These are phyloP conservation scores for Escarpia spicata DNA, from an alignment of 2,888 invertebrate genomes.

Conservation along the genomic window DNA sequence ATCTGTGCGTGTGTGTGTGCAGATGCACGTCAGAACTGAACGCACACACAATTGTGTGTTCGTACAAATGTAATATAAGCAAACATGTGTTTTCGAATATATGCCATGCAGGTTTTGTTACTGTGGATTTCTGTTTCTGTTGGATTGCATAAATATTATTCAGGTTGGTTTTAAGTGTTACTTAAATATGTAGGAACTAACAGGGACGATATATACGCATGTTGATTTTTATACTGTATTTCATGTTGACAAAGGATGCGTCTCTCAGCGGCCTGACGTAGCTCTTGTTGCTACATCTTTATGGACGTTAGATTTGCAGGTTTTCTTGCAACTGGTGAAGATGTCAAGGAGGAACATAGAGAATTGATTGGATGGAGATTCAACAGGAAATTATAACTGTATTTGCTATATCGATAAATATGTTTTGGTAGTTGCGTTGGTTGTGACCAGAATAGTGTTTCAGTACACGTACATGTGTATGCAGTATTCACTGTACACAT, in stretches of 20 bases:
- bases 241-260: background rate
- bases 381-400: background rate
- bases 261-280: background rate
- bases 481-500: background rate
- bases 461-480: background rate
- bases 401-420: background rate
- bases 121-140: conserved; percentile 1
- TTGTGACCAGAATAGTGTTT: background rate
- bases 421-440: background rate
- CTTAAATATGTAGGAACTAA: background rate
- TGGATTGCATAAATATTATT: conserved; percentile 13
- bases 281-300: background rate
- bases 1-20: background rate
- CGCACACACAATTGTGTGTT: background rate
- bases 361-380: background rate
- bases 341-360: background rate
- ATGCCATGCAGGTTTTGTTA: background rate
- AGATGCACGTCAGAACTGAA: background rate
- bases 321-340: background rate
- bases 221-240: conserved; percentile 16
- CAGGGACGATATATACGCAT: background rate
- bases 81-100: background rate
- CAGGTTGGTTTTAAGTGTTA: conserved; percentile 6
- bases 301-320: background rate
- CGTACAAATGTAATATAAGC: background rate